Evolutionary conservation across 2,797 vertebrate genomes (phyloP).

Genomic region (Ataeniobius toweri): DNA sequence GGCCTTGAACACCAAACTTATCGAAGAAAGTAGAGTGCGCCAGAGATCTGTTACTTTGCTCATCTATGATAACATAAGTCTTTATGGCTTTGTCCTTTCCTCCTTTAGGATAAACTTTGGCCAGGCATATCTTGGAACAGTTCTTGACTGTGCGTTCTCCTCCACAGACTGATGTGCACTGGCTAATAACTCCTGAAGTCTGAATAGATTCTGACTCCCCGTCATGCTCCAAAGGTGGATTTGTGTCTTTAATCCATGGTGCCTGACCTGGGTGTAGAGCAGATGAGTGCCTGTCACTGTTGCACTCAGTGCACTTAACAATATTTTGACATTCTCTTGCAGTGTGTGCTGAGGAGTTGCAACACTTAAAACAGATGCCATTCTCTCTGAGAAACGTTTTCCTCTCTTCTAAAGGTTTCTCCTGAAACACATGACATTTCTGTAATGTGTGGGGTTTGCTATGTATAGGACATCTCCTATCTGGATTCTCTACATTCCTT

Average conservation of each 20-base stretch:
- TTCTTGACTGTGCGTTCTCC: background rate
- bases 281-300: background rate
- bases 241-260: background rate
- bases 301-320: background rate
- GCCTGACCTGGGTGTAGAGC: background rate
- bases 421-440: background rate
- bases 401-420: background rate
- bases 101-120: background rate
- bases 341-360: background rate
- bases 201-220: background rate
- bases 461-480: background rate
- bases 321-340: background rate
- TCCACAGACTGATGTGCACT: slow-evolving; percentile 1
- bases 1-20: background rate
- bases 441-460: background rate
- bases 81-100: background rate
- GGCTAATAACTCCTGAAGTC: background rate
- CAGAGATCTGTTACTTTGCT: slow-evolving; percentile 1
- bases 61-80: background rate
- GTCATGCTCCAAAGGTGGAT: background rate
- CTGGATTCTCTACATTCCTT: background rate
- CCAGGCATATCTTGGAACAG: background rate
- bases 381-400: background rate
- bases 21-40: background rate
- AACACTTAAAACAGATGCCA: background rate